These are phyloP conservation scores for Tribolium freemani DNA, from an alignment of 2,888 invertebrate species.

Conservation along the genomic window DNA sequence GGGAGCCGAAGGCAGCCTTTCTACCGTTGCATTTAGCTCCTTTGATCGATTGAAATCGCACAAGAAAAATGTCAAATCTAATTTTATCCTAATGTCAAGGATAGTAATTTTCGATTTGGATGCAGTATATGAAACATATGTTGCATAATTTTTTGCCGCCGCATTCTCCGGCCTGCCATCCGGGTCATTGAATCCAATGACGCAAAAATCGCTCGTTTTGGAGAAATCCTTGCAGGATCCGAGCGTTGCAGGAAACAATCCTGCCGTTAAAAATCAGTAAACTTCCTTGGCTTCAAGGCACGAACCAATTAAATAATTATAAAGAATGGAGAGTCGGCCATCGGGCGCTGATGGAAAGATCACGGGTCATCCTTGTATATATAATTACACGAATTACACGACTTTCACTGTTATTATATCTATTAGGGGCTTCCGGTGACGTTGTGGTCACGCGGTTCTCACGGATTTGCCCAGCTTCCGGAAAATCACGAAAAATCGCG, in stretches of 20 bases:
- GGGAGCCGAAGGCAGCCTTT: no score
- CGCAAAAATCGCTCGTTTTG: no score
- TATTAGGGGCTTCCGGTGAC: slow-evolving; percentile 55
- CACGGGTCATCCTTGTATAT: slow-evolving; percentile 43
- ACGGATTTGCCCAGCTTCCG: slow-evolving; percentile 25
- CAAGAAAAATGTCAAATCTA: no score
- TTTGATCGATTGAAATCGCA: no score
- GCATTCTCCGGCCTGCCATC: not conserved
- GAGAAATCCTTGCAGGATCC: not conserved
- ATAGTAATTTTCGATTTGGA: no score
- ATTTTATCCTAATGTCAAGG: no score
- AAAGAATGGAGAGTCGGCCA: slow-evolving; percentile 29
- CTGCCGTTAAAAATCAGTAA: slow-evolving; percentile 13
- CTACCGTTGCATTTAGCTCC: no score
- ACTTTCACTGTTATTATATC: slow-evolving; percentile 58
- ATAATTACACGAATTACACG: slow-evolving; percentile 50
- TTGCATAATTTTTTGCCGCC: not conserved
- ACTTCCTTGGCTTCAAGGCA: slow-evolving; percentile 34
- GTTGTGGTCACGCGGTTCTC: slow-evolving; percentile 39
- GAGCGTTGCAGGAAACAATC: not conserved
- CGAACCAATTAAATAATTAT: slow-evolving; percentile 37
- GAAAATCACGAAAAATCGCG: not conserved
- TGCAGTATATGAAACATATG: no score
- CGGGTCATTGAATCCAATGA: no score
- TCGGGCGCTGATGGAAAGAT: slow-evolving; percentile 42